A percentile compares a stretch with the other conserved stretches of the same genome.
phyloP scores from a whole-genome alignment of 1,140 invertebrate genomes.

The Pseudomyrmex concolor region DNA sequence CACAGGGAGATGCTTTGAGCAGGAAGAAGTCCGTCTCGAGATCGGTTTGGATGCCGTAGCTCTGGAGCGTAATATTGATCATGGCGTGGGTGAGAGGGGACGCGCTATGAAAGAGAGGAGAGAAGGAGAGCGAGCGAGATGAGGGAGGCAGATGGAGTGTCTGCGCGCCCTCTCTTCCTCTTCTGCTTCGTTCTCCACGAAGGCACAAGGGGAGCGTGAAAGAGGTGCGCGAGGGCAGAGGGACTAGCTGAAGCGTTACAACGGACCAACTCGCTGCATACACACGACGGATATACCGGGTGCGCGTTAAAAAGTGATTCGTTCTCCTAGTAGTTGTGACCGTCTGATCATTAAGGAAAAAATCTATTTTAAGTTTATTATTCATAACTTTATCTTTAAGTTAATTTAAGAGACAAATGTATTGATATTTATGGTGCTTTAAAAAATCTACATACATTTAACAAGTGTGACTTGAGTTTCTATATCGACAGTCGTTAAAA shows the following conservation, averaged over 20 bases:
- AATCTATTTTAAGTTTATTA: neutral
- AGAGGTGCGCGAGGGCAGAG: conserved; percentile 52
- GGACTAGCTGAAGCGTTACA: conserved; percentile 80
- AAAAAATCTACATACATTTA: no score
- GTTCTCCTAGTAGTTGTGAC: neutral
- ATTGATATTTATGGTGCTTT: no score
- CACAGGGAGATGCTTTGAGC: conserved; percentile 74
- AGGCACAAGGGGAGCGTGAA: conserved; percentile 42
- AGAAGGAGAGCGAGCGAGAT: conserved; percentile 56
- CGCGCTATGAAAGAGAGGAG: conserved; percentile 34
- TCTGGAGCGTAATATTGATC: conserved; percentile 84
- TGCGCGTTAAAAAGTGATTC: conserved; percentile 65
- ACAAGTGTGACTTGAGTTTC: no score
- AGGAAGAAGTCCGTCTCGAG: conserved; percentile 81
- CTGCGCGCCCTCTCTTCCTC: conserved; percentile 76
- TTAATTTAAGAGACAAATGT: neutral
- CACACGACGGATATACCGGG: conserved; percentile 71
- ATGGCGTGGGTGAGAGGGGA: conserved; percentile 77
- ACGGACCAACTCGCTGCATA: conserved; percentile 78
- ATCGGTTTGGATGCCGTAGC: conserved; percentile 82
- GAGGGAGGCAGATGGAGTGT: conserved; percentile 72
- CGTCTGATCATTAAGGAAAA: no score
- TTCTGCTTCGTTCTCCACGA: conserved; percentile 43
- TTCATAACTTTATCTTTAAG: neutral
- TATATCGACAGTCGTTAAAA: no score